Conservation (phyloP, 2,888 invertebrate genomes). For the Cantharis rustica region DNA sequence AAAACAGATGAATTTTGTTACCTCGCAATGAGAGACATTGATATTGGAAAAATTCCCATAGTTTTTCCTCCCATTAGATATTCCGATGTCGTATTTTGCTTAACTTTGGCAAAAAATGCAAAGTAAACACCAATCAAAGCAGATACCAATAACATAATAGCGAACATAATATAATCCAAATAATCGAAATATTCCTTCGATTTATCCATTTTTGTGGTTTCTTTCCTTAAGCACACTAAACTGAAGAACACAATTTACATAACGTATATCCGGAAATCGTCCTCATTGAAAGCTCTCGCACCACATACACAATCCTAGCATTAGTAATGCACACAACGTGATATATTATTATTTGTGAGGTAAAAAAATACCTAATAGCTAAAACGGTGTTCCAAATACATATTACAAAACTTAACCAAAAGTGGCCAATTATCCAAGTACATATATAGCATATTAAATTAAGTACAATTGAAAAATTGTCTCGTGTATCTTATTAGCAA, state of each 20-base stretch:
- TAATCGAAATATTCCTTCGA: slow-evolving; percentile 59
- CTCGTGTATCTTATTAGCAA: slow-evolving; percentile 22
- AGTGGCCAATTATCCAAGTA: slow-evolving; percentile 40
- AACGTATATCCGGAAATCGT: background rate
- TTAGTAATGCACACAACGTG: background rate
- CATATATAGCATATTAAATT: slow-evolving; percentile 46
- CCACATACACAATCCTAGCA: background rate
- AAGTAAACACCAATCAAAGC: slow-evolving; percentile 73
- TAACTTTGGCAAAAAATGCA: slow-evolving; percentile 70
- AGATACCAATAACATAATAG: slow-evolving; percentile 67
- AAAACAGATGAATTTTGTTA: too few relatives aligned
- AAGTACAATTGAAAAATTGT: slow-evolving; percentile 48
- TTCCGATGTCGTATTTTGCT: slow-evolving; percentile 71
- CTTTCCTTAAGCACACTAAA: slow-evolving; percentile 8
- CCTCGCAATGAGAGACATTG: slow-evolving; percentile 79
- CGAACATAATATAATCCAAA: slow-evolving; percentile 70
- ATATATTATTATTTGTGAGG: slow-evolving; percentile 1
- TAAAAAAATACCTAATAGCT: slow-evolving; percentile 25
- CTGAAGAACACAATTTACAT: background rate
- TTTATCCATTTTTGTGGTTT: slow-evolving; percentile 41
- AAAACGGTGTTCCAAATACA: slow-evolving; percentile 16
- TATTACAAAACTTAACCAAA: slow-evolving; percentile 34
- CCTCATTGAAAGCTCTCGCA: background rate
- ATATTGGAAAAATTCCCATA: slow-evolving; percentile 79
- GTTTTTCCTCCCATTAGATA: slow-evolving; percentile 77